phyloP scores from a whole-genome alignment of 2,797 vertebrate genomes.

The Danionella dracula region DNA sequence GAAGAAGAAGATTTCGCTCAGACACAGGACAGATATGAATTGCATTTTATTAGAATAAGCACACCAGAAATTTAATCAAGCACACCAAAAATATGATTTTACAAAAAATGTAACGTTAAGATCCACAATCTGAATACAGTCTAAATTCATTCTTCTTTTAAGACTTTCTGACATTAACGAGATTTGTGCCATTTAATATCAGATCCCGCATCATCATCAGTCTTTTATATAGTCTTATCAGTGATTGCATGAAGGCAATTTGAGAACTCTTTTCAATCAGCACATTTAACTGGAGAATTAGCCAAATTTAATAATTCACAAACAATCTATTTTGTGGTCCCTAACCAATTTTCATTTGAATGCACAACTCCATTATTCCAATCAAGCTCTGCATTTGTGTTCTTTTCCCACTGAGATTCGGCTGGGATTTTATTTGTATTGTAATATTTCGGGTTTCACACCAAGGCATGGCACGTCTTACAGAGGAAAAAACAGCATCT shows the following conservation, averaged over 20 bases:
- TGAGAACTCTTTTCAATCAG: constrained; percentile 39
- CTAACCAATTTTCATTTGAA: constrained; percentile 38
- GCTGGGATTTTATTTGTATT: constrained; percentile 6
- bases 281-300: constrained; percentile 51
- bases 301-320: constrained; percentile 55
- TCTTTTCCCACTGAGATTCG: constrained; percentile 28
- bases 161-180: too few relatives aligned
- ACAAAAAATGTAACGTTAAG: too few relatives aligned
- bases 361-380: constrained; percentile 41
- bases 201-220: too few relatives aligned
- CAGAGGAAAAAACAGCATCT: constrained; percentile 10
- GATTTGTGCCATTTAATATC: too few relatives aligned
- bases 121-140: too few relatives aligned
- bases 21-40: too few relatives aligned
- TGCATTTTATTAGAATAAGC: too few relatives aligned
- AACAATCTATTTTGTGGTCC: constrained; percentile 44
- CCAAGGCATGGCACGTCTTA: constrained; percentile 20
- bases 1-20: too few relatives aligned
- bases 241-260: constrained; percentile 33
- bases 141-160: too few relatives aligned
- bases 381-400: constrained; percentile 47
- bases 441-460: not conserved
- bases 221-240: constrained; percentile 30
- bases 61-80: too few relatives aligned
- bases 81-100: too few relatives aligned